Evolutionary conservation across 2,797 vertebrate genomes (phyloP).

Genomic region (Coranthus polyacanthus): DNA sequence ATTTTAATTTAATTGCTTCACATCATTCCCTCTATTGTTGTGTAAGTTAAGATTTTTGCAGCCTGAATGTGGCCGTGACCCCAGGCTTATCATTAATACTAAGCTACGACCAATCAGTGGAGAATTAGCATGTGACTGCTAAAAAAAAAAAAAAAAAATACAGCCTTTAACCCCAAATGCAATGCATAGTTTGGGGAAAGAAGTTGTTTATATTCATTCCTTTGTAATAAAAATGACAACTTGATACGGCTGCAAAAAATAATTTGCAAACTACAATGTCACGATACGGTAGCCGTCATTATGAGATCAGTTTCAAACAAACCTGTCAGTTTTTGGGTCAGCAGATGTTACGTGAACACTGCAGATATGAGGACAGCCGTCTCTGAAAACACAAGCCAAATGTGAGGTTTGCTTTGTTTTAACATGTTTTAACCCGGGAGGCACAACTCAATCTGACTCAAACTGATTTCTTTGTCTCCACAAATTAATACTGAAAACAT

Average conservation of each 20-base stretch:
- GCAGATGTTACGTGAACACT: not conserved
- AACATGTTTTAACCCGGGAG: constrained; percentile 14
- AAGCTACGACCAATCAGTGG: constrained; percentile 39
- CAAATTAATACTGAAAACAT: not conserved
- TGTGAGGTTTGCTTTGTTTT: constrained; percentile 20
- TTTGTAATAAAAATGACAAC: not conserved
- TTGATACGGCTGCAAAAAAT: not conserved
- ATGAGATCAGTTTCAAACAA: not conserved
- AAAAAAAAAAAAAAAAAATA: constrained; percentile 7
- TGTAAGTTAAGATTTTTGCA: constrained; percentile 56
- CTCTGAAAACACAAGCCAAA: not conserved
- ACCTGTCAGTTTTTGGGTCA: not conserved
- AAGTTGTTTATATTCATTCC: not conserved
- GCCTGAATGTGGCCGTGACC: constrained; percentile 44
- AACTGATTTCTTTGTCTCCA: not conserved
- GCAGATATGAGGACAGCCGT: not conserved
- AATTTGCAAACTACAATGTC: not conserved
- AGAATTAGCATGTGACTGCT: constrained; percentile 68
- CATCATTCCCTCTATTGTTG: constrained; percentile 65
- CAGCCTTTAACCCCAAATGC: not conserved
- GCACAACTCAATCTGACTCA: not conserved
- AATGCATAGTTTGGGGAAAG: not conserved
- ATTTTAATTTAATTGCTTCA: constrained; percentile 68
- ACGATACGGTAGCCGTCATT: not conserved
- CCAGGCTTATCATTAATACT: constrained; percentile 55